A percentile compares a stretch with the other conserved stretches of the same genome.
Conservation (phyloP, 2,888 invertebrate genomes). For the Pelosia muscerda region DNA sequence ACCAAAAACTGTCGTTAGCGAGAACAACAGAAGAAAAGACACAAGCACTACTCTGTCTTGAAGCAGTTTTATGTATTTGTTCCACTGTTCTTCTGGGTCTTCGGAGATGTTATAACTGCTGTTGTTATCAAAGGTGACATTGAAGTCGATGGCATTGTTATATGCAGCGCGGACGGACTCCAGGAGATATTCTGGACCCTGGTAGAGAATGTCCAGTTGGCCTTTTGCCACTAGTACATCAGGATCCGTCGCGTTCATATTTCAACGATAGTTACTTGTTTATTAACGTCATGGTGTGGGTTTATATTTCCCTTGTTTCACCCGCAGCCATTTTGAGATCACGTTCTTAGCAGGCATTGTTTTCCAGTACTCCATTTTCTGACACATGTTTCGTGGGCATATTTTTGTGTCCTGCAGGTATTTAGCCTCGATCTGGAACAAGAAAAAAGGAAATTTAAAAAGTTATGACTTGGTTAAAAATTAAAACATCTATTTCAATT, state of each 20-base stretch:
- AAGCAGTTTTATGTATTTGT: slow-evolving; percentile 79
- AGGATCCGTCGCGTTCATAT: slow-evolving; percentile 80
- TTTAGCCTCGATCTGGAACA: slow-evolving; percentile 73
- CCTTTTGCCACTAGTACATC: slow-evolving; percentile 78
- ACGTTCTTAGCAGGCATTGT: slow-evolving; percentile 83
- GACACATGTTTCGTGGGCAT: slow-evolving; percentile 79
- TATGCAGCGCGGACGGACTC: slow-evolving; percentile 61
- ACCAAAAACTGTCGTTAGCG: slow-evolving; percentile 97
- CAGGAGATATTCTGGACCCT: slow-evolving; percentile 72
- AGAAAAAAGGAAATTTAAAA: slow-evolving; percentile 47
- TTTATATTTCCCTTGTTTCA: slow-evolving; percentile 83
- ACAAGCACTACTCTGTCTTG: slow-evolving; percentile 92
- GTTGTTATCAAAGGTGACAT: slow-evolving; percentile 70
- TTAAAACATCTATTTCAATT: not conserved
- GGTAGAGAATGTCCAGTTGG: slow-evolving; percentile 74
- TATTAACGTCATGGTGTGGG: slow-evolving; percentile 80
- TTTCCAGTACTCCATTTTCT: slow-evolving; percentile 73
- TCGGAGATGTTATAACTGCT: slow-evolving; percentile 67
- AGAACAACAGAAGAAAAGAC: slow-evolving; percentile 94
- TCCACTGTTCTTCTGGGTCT: slow-evolving; percentile 72
- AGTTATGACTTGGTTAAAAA: not conserved
- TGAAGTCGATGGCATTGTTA: slow-evolving; percentile 71
- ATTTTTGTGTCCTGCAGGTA: slow-evolving; percentile 62
- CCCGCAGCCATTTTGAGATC: slow-evolving; percentile 84
- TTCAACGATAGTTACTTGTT: slow-evolving; percentile 75